Conservation (phyloP, 2,113 vertebrate genomes). For the Plotosus lineatus region DNA sequence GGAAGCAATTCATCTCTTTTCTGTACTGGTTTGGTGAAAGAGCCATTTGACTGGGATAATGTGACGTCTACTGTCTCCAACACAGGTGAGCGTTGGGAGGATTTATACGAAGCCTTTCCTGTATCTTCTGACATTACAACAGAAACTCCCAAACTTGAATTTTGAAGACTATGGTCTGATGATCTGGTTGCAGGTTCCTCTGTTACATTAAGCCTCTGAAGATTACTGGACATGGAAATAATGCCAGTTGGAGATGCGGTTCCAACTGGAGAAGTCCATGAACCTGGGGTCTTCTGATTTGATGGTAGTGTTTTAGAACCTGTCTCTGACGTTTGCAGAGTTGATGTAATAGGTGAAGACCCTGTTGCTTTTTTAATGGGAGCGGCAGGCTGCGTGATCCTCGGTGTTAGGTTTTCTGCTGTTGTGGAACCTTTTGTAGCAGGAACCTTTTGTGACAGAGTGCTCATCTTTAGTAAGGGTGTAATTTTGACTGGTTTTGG, state of each 20-base stretch:
- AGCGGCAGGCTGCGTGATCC: neutral
- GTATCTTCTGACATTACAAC: neutral
- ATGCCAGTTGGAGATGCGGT: neutral
- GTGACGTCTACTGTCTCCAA: slow-evolving; percentile 15
- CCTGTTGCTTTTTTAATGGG: neutral
- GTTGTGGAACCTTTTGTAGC: slow-evolving; percentile 31
- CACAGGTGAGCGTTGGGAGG: neutral
- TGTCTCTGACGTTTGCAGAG: neutral
- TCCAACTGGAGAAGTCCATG: neutral
- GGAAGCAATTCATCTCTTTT: slow-evolving; percentile 11
- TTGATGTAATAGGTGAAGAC: neutral
- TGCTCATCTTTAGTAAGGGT: neutral
- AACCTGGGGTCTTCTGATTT: slow-evolving; percentile 20
- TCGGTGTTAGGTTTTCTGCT: neutral
- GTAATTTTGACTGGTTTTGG: neutral
- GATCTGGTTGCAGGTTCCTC: neutral
- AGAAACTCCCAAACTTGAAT: slow-evolving; percentile 13
- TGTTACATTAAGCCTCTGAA: neutral
- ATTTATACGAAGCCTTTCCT: slow-evolving; percentile 4
- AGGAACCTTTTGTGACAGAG: slow-evolving; percentile 9
- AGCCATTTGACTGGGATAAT: neutral
- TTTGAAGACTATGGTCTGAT: neutral
- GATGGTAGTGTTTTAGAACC: neutral
- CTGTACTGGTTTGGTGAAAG: neutral
- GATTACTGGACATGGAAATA: neutral